Conservation (phyloP, 1,140 invertebrate genomes). For the Watersipora subatra region DNA sequence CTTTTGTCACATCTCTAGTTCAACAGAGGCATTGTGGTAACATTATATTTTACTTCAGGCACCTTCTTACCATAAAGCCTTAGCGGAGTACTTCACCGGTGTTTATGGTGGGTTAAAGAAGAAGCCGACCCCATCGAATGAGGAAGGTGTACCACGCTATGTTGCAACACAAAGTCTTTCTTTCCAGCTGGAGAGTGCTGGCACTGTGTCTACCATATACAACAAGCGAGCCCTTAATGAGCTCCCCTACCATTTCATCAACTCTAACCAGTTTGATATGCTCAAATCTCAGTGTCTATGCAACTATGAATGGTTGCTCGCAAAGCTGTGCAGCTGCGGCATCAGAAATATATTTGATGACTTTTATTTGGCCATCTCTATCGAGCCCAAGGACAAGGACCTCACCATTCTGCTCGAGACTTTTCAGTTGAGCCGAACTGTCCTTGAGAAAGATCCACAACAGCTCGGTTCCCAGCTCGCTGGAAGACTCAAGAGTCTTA, state of each 20-base stretch:
- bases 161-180: conserved; percentile 22
- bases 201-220: conserved; percentile 49
- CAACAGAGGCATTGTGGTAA: too few species aligned
- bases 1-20: too few species aligned
- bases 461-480: conserved; percentile 89
- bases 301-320: conserved; percentile 93
- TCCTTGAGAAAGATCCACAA: conserved; percentile 72
- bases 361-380: conserved; percentile 71
- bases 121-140: conserved; percentile 23
- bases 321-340: conserved; percentile 83
- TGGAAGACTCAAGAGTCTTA: conserved; percentile 53
- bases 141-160: conserved; percentile 19
- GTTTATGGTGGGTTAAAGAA: conserved; percentile 18
- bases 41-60: too few species aligned
- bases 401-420: conserved; percentile 84
- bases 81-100: conserved; percentile 46
- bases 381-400: conserved; percentile 75
- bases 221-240: conserved; percentile 69
- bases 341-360: conserved; percentile 77
- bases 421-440: conserved; percentile 51
- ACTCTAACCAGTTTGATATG: conserved; percentile 73
- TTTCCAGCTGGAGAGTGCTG: conserved; percentile 69
- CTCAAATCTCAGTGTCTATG: conserved; percentile 84
- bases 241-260: conserved; percentile 59
- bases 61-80: conserved; percentile 37